Base-by-base conservation (phyloP, 2,113 vertebrate genomes). In the Callocephalon fimbriatum region DNA sequence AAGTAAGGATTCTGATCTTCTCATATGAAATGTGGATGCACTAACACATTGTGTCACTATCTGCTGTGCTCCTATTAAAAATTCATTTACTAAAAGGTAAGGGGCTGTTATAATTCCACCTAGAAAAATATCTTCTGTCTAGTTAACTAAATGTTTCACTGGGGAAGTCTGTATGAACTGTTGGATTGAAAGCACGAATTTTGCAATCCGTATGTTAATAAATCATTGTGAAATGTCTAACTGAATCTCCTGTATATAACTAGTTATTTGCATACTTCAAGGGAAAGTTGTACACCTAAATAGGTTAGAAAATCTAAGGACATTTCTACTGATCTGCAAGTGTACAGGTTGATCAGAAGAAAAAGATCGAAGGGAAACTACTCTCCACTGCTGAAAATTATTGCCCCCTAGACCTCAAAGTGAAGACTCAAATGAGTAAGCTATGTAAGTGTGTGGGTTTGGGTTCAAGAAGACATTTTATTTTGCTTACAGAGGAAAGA, bases 301-400 rank as follows among this genome's bases (percentile, higher is more conserved):
- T 0, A 59, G 17, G 19, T 10, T 59, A 51, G 58, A 68, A 50
- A 40, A 88, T 54, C 15, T 73, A 66, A 66, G 14, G 25, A 47
- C 31, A 63, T 12, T 35, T 31, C 37, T 54, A 23, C 10, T 42
- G 18, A 88, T 25, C n/a, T 87, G 42, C n/a, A 76, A 45, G 13
- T 5, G 7, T 29, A 26, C 10, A 56, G 26, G 7, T 5, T 68
- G 21, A 79, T 86, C 62, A 61, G 58, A 79, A 83, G 12, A 68
- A 38, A 38, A 38, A 38, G 38, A 38, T 1, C 1, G 1, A 86
- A 66, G 1, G 3, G 15, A 4, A 90, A n/a, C 15, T 48, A 8
- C 15, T 31, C 18, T 62, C 35, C 12, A 35, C 19, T 31, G 22
- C 14, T 75, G 20, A 10, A 42, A 86, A 51, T 22, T 1, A 12